These are phyloP conservation scores for Centropus bengalensis DNA, from an alignment of 2,113 vertebrate genomes.

Conservation along the genomic window DNA sequence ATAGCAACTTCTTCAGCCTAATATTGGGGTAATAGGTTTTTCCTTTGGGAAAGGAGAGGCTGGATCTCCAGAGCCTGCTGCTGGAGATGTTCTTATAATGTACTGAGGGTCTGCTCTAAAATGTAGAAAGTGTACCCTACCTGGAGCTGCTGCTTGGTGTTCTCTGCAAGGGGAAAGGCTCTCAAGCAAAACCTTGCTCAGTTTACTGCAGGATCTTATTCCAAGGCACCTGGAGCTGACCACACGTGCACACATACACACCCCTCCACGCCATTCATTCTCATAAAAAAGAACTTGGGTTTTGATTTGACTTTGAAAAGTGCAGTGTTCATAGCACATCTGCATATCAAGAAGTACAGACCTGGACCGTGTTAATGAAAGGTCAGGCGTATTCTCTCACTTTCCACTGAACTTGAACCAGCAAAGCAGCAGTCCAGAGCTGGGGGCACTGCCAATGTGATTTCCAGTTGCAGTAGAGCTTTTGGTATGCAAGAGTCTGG, in stretches of 20 bases:
- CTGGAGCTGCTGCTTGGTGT: neutral
- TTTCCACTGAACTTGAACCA: neutral
- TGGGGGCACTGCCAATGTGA: neutral
- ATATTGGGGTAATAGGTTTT: neutral
- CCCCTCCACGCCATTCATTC: neutral
- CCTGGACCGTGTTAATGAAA: neutral
- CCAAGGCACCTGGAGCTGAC: neutral
- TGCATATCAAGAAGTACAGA: neutral
- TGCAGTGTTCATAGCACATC: neutral
- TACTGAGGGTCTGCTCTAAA: neutral
- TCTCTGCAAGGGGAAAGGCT: neutral
- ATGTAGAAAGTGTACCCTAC: neutral
- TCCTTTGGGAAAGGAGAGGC: neutral
- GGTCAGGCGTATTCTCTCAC: neutral
- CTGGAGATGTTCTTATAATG: neutral
- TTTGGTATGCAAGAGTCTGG: neutral
- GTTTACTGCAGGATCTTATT: neutral
- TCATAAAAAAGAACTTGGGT: neutral
- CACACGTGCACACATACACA: no score
- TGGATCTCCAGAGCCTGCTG: neutral
- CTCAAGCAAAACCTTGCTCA: neutral
- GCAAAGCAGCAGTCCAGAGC: neutral
- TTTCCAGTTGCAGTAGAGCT: neutral
- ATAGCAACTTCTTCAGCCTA: neutral
- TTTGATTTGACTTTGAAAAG: neutral